These are phyloP conservation scores for Seriola quinqueradiata DNA, from an alignment of 2,113 vertebrate genomes.

Conservation along the genomic window DNA sequence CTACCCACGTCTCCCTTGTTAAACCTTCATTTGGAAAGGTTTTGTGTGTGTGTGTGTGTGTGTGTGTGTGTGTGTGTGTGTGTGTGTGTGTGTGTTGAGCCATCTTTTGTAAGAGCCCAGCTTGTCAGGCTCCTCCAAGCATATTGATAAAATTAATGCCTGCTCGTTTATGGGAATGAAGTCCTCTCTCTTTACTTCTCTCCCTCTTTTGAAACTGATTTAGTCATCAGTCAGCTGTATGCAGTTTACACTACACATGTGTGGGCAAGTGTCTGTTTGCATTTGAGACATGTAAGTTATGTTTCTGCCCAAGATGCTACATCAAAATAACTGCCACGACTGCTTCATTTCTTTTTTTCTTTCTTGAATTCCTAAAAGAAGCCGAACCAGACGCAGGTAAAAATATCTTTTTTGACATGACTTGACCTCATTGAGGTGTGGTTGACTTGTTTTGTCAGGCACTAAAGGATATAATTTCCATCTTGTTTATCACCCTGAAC, in stretches of 20 bases:
- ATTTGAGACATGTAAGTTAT: constrained; percentile 52
- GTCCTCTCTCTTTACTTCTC: constrained; percentile 46
- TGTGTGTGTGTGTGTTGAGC: constrained; percentile 33
- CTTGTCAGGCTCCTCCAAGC: constrained; percentile 56
- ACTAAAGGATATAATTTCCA: constrained; percentile 24
- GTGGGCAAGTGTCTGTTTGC: constrained; percentile 58
- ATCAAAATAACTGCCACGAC: constrained; percentile 30
- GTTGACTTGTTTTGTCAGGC: constrained; percentile 33
- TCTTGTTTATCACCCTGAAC: constrained; percentile 37
- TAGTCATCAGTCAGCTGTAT: constrained; percentile 71
- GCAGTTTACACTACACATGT: constrained; percentile 50
- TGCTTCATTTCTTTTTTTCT: background rate
- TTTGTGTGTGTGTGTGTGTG: constrained; percentile 27
- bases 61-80: constrained; percentile 26
- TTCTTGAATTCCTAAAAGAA: constrained; percentile 7
- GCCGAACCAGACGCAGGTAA: constrained; percentile 26
- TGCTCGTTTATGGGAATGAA: constrained; percentile 62
- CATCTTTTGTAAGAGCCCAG: constrained; percentile 40
- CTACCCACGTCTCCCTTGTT: constrained; percentile 69
- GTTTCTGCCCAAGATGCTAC: constrained; percentile 38
- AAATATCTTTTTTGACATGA: constrained; percentile 13
- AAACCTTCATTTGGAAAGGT: constrained; percentile 70
- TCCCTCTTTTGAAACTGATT: constrained; percentile 61
- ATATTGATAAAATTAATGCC: constrained; percentile 70
- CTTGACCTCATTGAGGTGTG: constrained; percentile 39